Conservation (phyloP, 2,888 invertebrate genomes). For the Nomada ferruginata region DNA sequence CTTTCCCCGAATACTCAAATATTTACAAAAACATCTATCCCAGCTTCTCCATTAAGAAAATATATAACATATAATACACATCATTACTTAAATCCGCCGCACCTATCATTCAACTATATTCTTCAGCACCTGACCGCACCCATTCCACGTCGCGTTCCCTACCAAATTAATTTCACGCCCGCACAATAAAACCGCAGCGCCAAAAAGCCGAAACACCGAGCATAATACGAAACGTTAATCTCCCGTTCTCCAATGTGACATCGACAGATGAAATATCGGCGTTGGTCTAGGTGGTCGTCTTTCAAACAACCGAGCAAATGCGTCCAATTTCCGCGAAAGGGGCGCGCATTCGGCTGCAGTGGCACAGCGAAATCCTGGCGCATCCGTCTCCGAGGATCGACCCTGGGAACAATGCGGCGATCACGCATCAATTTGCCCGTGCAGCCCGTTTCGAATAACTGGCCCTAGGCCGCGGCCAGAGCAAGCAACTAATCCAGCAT, state of each 20-base stretch:
- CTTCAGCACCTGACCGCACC: no score
- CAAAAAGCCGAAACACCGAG: not conserved
- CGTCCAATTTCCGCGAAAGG: conserved; percentile 52
- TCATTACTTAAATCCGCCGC: no score
- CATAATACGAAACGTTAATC: not conserved
- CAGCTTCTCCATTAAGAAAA: no score
- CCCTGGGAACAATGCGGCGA: conserved; percentile 70
- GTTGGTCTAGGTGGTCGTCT: conserved; percentile 15
- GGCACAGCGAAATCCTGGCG: conserved; percentile 45
- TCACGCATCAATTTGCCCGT: conserved; percentile 75
- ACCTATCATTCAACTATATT: no score
- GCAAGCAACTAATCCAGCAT: conserved; percentile 74
- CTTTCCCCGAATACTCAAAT: no score
- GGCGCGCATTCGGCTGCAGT: conserved; percentile 49
- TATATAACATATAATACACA: no score
- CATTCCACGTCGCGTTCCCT: no score
- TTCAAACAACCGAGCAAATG: conserved; percentile 49
- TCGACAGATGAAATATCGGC: conserved; percentile 17
- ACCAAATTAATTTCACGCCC: no score
- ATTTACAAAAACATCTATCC: no score
- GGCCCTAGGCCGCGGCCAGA: conserved; percentile 47
- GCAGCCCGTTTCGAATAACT: conserved; percentile 75
- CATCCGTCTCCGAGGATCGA: conserved; percentile 51
- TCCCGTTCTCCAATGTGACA: not conserved
- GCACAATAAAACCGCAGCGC: not conserved